Evolutionary conservation across 53 echinoderm and acorn worm species (phyloP).

Genomic region (Antedon mediterranea): DNA sequence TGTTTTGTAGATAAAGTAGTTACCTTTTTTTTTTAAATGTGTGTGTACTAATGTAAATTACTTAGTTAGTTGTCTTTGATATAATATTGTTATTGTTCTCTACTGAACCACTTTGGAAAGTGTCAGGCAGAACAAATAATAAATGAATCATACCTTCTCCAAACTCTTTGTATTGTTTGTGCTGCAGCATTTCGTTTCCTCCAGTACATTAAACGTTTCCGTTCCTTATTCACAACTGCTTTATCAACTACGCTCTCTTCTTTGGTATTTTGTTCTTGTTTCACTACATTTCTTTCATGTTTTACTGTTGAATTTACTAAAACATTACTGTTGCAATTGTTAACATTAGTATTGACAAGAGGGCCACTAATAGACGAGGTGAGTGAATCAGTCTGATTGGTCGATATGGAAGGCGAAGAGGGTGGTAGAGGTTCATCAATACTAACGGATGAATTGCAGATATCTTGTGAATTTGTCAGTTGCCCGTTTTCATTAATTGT

Average conservation of each 20-base stretch:
- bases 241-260: not conserved
- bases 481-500: not conserved
- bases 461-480: not conserved
- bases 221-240: not conserved
- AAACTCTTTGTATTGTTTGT: constrained; percentile 17
- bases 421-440: not conserved
- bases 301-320: not conserved
- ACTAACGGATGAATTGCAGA: not conserved
- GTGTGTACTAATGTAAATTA: no score
- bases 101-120: no score
- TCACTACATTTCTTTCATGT: not conserved
- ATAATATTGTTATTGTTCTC: no score
- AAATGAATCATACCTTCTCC: constrained; percentile 26
- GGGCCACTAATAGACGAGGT: not conserved
- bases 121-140: no score
- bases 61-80: no score
- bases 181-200: constrained; percentile 2
- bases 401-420: not conserved
- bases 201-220: not conserved
- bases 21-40: no score
- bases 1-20: no score
- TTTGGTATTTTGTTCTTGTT: not conserved
- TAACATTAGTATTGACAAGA: not conserved
- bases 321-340: not conserved
- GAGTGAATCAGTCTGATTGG: not conserved